Percentiles rank a stretch among this genome's conserved stretches.
Conservation (phyloP, 2,797 vertebrate genomes). For the Micropoecilia bifurca region DNA sequence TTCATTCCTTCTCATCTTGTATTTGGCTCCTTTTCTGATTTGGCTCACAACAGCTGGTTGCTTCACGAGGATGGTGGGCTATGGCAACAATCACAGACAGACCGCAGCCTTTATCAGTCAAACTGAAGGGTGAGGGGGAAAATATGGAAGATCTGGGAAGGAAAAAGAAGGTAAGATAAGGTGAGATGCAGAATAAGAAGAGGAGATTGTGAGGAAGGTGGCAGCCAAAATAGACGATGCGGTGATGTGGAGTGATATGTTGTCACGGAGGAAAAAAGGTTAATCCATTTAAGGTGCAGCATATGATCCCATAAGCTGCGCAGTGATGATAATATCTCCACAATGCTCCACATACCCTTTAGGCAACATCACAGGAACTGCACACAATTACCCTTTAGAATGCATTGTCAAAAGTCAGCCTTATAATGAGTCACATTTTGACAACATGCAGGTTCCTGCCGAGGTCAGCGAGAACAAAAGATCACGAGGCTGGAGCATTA, state of each 20-base stretch:
- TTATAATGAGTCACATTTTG: conserved; percentile 41
- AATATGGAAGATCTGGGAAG: conserved; percentile 11
- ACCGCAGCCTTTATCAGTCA: conserved; percentile 39
- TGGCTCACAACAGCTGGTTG: neutral
- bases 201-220: neutral
- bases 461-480: conserved; percentile 36
- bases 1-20: neutral
- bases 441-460: conserved; percentile 33
- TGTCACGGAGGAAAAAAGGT: conserved; percentile 61
- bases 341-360: conserved; percentile 36
- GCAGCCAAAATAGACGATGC: conserved; percentile 27
- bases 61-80: neutral
- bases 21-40: neutral
- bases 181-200: conserved; percentile 11
- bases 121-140: conserved; percentile 43
- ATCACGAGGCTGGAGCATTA: conserved; percentile 22
- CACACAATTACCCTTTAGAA: conserved; percentile 46
- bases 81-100: neutral
- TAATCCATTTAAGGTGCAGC: conserved; percentile 65
- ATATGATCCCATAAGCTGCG: conserved; percentile 57
- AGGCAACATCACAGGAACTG: conserved; percentile 30
- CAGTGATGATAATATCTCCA: conserved; percentile 27
- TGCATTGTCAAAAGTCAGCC: conserved; percentile 29
- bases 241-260: conserved; percentile 42
- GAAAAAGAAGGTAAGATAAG: conserved; percentile 29